Evolutionary conservation across 2,888 invertebrate species (phyloP), one percentile per base, ranked within the genome.

Genomic region (Augiades crinisus): DNA sequence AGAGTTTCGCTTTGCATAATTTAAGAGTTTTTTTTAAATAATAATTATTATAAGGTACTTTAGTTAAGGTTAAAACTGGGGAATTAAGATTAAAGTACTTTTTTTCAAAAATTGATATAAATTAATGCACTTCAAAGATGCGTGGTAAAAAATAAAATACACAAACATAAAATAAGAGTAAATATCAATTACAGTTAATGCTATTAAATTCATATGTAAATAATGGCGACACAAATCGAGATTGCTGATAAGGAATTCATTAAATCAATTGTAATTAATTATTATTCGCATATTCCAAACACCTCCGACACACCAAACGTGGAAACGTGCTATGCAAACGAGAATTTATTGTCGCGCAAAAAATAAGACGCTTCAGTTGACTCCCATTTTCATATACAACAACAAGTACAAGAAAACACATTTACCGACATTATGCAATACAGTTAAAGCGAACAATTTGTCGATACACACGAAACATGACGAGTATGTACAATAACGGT

Each of bases 241-340:
- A n/a, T n/a, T n/a, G n/a, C n/a, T n/a, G 17, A 30, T 10, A 12
- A n/a, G 5, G 2, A 45, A 14, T 10, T 3, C 14, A 34, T 6
- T 21, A 6, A 34, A 10, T 43, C 5, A 34, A 22, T 10, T 36
- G 17, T 16, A 24, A 17, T 21, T 31, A 7, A 43, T 17, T 10
- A 27, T 16, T 14, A 37, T 51, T 21, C n/a, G 6, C 17, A 43
- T 43, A 33, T 33, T 41, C 24, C 17, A 1, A 36, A 27, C 14
- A 4, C 14, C 17, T 17, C 13, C 27, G n/a, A 21, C 31, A 7
- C 27, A 8, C 16, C 8, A 24, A 47, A 24, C 12, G 7, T 36
- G 50, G 36, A 44, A 51, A 44, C 47, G 22, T 19, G 40, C 43
- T 43, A 44, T 44, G 44, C 27, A 37, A 44, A 51, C 16, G 14